phyloP scores from a whole-genome alignment of 2,797 vertebrate species.

The Brachyrhaphis roseni region DNA sequence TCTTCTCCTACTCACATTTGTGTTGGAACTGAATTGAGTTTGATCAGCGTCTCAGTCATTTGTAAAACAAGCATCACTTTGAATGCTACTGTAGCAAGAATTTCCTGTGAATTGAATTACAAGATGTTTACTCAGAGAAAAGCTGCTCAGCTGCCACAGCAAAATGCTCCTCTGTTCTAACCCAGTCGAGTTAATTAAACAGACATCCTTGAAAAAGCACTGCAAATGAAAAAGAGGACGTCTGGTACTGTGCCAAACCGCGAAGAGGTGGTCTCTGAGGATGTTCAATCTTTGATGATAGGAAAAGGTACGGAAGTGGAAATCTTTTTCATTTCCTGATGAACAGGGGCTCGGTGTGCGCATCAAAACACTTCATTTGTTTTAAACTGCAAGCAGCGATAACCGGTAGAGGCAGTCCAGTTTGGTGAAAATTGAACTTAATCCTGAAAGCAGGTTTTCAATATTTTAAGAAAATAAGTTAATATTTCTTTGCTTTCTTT shows the following conservation, averaged over 20 bases:
- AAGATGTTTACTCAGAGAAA: conserved; percentile 38
- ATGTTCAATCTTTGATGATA: conserved; percentile 20
- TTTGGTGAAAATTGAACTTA: background rate
- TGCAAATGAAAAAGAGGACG: conserved; percentile 19
- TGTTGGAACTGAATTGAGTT: background rate
- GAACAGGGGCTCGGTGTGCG: background rate
- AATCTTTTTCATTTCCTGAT: conserved; percentile 17
- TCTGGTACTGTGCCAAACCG: conserved; percentile 24
- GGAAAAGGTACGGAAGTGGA: conserved; percentile 2
- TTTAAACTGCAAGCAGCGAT: background rate
- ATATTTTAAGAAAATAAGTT: background rate
- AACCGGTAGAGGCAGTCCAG: background rate
- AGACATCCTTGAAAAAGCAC: background rate
- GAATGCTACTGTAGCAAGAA: background rate
- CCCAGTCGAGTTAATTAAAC: conserved; percentile 47
- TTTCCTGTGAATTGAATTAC: conserved; percentile 2
- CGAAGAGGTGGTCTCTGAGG: conserved; percentile 30
- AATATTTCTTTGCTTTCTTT: background rate
- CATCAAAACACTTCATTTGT: background rate
- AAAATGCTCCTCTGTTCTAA: conserved; percentile 25
- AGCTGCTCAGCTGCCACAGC: conserved; percentile 39
- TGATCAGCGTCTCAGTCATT: background rate
- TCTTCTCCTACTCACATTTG: background rate
- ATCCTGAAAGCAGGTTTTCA: background rate
- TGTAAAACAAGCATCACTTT: background rate